phyloP scores from a whole-genome alignment of 2,797 vertebrate species.

The Ctenosaura bakeri region DNA sequence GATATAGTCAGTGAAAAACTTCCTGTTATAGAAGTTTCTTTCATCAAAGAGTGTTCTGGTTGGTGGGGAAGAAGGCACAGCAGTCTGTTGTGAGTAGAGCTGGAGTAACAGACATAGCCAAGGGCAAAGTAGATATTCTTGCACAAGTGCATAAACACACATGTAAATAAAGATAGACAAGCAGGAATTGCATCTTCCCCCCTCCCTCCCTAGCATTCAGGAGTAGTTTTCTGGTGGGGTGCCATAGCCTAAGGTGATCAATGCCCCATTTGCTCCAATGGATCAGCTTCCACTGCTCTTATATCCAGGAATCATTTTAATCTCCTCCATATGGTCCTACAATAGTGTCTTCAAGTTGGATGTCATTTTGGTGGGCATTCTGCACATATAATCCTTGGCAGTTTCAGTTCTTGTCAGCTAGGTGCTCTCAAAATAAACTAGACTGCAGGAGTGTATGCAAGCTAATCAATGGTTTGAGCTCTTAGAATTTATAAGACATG shows the following conservation, averaged over 20 bases:
- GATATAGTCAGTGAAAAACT: neutral
- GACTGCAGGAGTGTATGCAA: neutral
- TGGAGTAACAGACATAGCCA: too few relatives aligned
- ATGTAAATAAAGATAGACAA: too few relatives aligned
- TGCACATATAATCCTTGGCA: neutral
- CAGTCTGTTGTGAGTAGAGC: too few relatives aligned
- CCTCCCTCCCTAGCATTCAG: too few relatives aligned
- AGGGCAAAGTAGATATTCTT: too few relatives aligned
- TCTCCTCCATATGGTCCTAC: neutral
- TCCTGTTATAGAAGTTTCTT: neutral
- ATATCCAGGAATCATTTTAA: neutral
- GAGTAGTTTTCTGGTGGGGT: too few relatives aligned
- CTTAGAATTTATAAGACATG: neutral
- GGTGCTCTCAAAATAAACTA: neutral
- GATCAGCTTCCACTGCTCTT: neutral
- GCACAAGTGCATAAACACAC: too few relatives aligned
- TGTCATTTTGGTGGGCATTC: neutral
- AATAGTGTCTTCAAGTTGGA: neutral
- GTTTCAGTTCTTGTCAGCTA: neutral
- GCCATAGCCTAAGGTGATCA: too few relatives aligned
- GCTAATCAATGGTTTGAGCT: neutral
- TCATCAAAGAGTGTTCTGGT: too few relatives aligned
- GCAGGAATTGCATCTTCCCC: too few relatives aligned
- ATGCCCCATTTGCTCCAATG: too few relatives aligned
- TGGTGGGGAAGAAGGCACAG: too few relatives aligned